Percentiles rank a stretch among this genome's conserved stretches.
phyloP scores from a whole-genome alignment of 2,888 invertebrate genomes.

The Apamea crenata region DNA sequence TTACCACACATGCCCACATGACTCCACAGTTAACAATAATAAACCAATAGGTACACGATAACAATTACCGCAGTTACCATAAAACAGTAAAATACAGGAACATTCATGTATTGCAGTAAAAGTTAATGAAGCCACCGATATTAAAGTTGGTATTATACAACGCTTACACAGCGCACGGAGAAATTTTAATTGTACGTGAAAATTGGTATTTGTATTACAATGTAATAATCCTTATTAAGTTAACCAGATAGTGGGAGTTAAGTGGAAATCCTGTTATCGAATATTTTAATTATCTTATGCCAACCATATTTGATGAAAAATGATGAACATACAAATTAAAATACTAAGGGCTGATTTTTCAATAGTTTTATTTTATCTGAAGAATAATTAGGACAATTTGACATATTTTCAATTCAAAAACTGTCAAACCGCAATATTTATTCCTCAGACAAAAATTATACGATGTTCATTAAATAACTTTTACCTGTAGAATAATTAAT shows the following conservation, averaged over 20 bases:
- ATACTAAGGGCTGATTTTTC: neutral
- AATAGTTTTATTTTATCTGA: neutral
- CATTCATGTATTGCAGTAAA: conserved; percentile 38
- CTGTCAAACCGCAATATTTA: too few relatives aligned
- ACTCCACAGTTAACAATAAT: conserved; percentile 16
- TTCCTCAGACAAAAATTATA: too few relatives aligned
- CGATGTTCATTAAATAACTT: neutral
- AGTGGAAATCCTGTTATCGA: neutral
- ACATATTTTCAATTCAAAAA: too few relatives aligned
- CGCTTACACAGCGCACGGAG: neutral
- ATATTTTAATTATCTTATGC: neutral
- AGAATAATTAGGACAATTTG: too few relatives aligned
- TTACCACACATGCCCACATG: conserved; percentile 10
- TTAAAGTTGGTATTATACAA: conserved; percentile 14
- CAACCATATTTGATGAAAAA: neutral
- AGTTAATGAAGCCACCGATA: conserved; percentile 30
- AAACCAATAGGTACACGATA: conserved; percentile 27
- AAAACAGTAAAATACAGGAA: conserved; percentile 37
- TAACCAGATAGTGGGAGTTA: neutral
- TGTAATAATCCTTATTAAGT: conserved; percentile 5
- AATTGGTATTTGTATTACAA: conserved; percentile 19
- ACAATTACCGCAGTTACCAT: conserved; percentile 18
- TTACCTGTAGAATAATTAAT: too few relatives aligned
- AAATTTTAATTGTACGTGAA: conserved; percentile 22
- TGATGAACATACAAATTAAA: neutral